Base-by-base conservation (phyloP, 2,888 invertebrate species). In the Celastrina argiolus region DNA sequence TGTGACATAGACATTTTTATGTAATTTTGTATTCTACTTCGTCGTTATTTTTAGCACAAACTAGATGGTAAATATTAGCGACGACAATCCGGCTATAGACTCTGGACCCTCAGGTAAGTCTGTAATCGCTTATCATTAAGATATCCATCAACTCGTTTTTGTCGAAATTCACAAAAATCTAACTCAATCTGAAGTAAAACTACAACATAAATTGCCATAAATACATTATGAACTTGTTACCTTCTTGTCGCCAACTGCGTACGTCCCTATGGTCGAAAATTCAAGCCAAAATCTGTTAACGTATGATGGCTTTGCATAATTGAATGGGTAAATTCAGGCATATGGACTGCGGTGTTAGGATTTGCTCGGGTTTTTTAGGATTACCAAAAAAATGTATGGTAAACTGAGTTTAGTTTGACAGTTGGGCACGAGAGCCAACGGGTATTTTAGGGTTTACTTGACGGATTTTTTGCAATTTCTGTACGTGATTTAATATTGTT, bases 221-320 rank as follows among this genome's bases (percentile, higher is more conserved):
- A n/a, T n/a, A n/a, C n/a, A n/a, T 0, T 31, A 36, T 36, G 36
- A 36, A 36, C 36, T 36, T 12, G 12, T 36, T 10, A 36, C 7
- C 36, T 12, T 36, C 10, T 12, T 10, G 51, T 51, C 51, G 12
- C 51, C 51, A 51, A 51, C 22, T 51, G 51, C 22, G 51, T 51
- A 51, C 51, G 51, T 12, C 22, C 14, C 31, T 86, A 82, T 82
- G 81, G 78, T 81, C 83, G 81, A 86, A 86, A 83, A 84, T 83
- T 78, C 75, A 86, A 83, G 85, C 84, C 81, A 80, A 87, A 89
- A 89, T 88, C 88, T 89, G 90, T 85, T 88, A 90, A 89, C 89
- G 86, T 88, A 89, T 90, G 87, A 86, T 79, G 75, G 89, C 84
- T 89, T 86, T 88, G 85, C 89, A 88, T 90, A 89, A 88, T 87